Conservation (phyloP, 2,888 invertebrate genomes). For the Rhogogaster chlorosoma region DNA sequence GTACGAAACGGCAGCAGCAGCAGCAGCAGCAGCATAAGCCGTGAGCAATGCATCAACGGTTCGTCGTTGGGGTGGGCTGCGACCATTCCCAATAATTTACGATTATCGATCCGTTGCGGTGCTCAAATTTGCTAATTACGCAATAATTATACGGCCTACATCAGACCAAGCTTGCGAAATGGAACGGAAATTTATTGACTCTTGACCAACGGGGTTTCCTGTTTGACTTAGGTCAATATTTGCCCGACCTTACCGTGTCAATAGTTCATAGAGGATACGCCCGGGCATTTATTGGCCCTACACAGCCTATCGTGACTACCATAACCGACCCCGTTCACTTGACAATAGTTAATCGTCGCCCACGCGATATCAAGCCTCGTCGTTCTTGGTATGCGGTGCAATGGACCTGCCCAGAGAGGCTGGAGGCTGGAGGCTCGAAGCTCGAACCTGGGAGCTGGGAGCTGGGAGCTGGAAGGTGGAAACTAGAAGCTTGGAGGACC, state of each 20-base stretch:
- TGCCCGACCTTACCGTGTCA: constrained; percentile 36
- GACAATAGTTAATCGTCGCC: constrained; percentile 43
- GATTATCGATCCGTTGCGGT: constrained; percentile 69
- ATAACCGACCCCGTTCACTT: constrained; percentile 15
- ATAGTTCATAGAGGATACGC: constrained; percentile 60
- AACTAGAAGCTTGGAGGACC: constrained; percentile 11
- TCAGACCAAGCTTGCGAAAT: constrained; percentile 53
- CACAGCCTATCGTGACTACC: background rate
- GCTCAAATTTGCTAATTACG: constrained; percentile 75
- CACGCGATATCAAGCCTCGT: constrained; percentile 45
- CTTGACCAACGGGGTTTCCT: constrained; percentile 9
- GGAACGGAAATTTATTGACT: constrained; percentile 41
- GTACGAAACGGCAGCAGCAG: constrained; percentile 43
- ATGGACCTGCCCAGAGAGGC: constrained; percentile 35
- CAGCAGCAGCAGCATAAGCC: constrained; percentile 57
- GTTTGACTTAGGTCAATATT: constrained; percentile 32
- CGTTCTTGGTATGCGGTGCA: constrained; percentile 49
- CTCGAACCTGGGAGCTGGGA: background rate
- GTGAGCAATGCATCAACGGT: constrained; percentile 66
- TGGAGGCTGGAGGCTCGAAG: background rate
- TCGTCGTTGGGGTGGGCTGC: background rate
- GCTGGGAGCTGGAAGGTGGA: background rate
- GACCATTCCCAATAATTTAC: constrained; percentile 71
- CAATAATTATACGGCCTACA: constrained; percentile 74
- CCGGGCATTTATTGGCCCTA: constrained; percentile 32